Base-by-base conservation (phyloP, 2,888 invertebrate species). In the Ophion ventricosus region DNA sequence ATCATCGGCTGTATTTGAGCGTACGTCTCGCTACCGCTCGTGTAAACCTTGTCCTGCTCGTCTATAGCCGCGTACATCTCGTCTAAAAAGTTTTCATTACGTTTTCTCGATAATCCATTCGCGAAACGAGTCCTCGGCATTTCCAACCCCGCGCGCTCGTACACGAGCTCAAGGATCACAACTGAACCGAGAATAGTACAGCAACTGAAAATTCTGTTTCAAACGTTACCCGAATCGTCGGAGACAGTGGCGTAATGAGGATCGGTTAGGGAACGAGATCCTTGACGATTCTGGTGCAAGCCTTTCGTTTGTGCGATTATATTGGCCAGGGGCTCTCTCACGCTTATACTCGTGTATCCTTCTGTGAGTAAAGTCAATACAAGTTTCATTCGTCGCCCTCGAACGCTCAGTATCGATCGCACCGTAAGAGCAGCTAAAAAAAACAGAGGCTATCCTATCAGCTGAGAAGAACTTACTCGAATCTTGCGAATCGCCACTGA, bases 11-110 rank as follows among this genome's bases (percentile, higher is more conserved):
- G 96, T 87, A 98, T 97, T 94, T 97, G 97, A 74, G 97, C 97
- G 93, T 97, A 98, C 1, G 97, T 97, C 92, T 97, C 98, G 70
- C 97, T 97, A 1, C 97, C 97, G 88, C 96, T 96, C 83, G 96
- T 95, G 93, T 97, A 95, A 40, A 96, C 95, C 85, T 95, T 95
- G 40, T 93, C 94, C 85, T 95, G 95, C 90, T 98, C 98, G 88
- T 97, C 97, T 83, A 98, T 98, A 2, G 98, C 98, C 1, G 98
- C 98, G 92, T 98, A 98, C 95, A 97, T 97, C 94, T 98, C 98
- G 92, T 98, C 98, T 97, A 23, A 20, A 73, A 40, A 11, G 4
- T 35, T 35, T 17, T 7, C 26, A 63, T 54, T 43, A 14, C 10
- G 5, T 40, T 20, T 10, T 11, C 14, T 20, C 40, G 11, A 29